phyloP scores from a whole-genome alignment of 2,113 vertebrate species.

The Nothocercus nigrocapillus region DNA sequence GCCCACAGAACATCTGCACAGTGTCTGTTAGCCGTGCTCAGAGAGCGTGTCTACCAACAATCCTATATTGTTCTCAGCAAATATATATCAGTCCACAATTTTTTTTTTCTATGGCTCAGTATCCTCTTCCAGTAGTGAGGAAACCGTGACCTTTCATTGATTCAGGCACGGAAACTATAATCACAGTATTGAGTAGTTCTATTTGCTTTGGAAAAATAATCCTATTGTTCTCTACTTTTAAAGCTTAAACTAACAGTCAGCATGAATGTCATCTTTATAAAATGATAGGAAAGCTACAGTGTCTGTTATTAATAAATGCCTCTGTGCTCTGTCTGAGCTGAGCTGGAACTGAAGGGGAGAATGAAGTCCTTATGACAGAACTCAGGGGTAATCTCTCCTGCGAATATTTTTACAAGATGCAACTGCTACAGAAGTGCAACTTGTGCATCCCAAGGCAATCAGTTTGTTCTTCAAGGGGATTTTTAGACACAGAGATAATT shows the following conservation, averaged over 20 bases:
- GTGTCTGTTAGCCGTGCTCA: constrained; percentile 30
- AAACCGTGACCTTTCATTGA: constrained; percentile 45
- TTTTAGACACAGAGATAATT: neutral
- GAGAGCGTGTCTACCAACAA: constrained; percentile 23
- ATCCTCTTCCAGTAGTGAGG: neutral
- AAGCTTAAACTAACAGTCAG: constrained; percentile 63
- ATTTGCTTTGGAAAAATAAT: constrained; percentile 67
- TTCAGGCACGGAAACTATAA: constrained; percentile 56
- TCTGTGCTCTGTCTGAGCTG: neutral
- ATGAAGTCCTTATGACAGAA: constrained; percentile 49
- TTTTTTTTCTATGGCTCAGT: neutral
- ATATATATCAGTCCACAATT: neutral
- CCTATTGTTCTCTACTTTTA: constrained; percentile 62
- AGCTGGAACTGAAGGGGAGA: constrained; percentile 15
- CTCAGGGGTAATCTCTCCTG: neutral
- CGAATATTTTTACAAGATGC: constrained; percentile 37
- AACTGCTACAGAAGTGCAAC: constrained; percentile 3
- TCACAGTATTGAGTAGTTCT: constrained; percentile 20
- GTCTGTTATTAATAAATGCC: constrained; percentile 66
- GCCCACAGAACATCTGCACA: constrained; percentile 60
- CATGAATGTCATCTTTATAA: constrained; percentile 62
- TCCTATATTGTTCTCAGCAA: constrained; percentile 57
- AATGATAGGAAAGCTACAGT: constrained; percentile 33
- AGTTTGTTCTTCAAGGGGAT: neutral
- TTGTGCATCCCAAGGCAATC: neutral